phyloP scores from a whole-genome alignment of 2,113 vertebrate species.

The Dromaius novaehollandiae region DNA sequence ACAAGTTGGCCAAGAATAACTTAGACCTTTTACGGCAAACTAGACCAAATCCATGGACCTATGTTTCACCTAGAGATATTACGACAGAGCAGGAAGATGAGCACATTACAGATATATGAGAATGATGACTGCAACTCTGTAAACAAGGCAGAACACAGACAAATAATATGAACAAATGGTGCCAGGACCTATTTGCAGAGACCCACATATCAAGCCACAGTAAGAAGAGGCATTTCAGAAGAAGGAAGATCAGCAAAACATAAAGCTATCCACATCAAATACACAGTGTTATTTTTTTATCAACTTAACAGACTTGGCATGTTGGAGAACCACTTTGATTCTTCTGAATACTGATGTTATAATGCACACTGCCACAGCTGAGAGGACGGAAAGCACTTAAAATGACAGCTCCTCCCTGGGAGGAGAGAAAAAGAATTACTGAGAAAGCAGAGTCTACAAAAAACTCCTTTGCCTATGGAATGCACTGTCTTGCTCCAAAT shows the following conservation, averaged over 20 bases:
- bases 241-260: neutral
- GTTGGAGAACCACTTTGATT: neutral
- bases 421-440: neutral
- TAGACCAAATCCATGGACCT: neutral
- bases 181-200: neutral
- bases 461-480: neutral
- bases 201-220: neutral
- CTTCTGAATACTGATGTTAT: neutral
- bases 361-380: neutral
- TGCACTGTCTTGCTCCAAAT: neutral
- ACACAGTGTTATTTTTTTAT: neutral
- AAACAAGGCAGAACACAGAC: neutral
- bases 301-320: neutral
- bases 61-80: neutral
- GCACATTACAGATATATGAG: neutral
- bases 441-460: neutral
- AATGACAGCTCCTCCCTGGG: neutral
- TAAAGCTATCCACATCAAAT: neutral
- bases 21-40: neutral
- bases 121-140: neutral
- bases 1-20: neutral
- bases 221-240: neutral
- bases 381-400: neutral
- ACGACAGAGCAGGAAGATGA: slow-evolving; percentile 15
- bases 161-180: neutral